These are phyloP conservation scores for Venustaconcha ellipsiformis DNA, from an alignment of 1,140 invertebrate genomes.

Conservation along the genomic window DNA sequence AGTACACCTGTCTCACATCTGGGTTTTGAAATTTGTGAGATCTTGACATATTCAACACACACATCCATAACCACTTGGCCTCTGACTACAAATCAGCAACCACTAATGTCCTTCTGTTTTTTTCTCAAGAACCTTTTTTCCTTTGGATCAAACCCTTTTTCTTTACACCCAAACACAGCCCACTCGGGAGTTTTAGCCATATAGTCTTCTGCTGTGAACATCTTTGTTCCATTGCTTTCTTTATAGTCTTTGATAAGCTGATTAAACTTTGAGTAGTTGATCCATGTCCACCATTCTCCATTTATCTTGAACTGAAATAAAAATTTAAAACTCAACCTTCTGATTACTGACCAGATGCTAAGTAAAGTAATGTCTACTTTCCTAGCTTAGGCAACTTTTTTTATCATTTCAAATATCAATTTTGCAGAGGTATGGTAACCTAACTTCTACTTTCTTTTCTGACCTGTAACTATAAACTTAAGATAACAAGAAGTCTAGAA, in stretches of 20 bases:
- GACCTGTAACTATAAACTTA: no score
- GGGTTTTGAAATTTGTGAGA: no score
- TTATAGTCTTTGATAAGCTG: slow-evolving; percentile 69
- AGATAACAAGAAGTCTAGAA: no score
- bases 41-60: no score
- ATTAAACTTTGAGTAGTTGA: slow-evolving; percentile 76
- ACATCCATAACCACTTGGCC: no score
- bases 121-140: slow-evolving; percentile 74
- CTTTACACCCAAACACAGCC: slow-evolving; percentile 74
- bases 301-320: slow-evolving; percentile 72
- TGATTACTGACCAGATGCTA: no score
- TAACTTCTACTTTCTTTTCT: no score
- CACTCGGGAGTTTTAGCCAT: slow-evolving; percentile 73
- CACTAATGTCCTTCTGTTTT: slow-evolving; percentile 66
- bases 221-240: slow-evolving; percentile 60
- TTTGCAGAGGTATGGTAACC: no score
- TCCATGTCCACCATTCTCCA: slow-evolving; percentile 76
- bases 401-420: no score
- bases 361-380: no score
- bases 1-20: no score
- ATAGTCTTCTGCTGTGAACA: slow-evolving; percentile 74
- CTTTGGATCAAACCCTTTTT: slow-evolving; percentile 75
- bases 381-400: no score
- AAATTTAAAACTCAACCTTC: slow-evolving; percentile 10
- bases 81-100: slow-evolving; percentile 31